Conservation (phyloP, 2,797 vertebrate genomes). For the Alexandromys oeconomus region DNA sequence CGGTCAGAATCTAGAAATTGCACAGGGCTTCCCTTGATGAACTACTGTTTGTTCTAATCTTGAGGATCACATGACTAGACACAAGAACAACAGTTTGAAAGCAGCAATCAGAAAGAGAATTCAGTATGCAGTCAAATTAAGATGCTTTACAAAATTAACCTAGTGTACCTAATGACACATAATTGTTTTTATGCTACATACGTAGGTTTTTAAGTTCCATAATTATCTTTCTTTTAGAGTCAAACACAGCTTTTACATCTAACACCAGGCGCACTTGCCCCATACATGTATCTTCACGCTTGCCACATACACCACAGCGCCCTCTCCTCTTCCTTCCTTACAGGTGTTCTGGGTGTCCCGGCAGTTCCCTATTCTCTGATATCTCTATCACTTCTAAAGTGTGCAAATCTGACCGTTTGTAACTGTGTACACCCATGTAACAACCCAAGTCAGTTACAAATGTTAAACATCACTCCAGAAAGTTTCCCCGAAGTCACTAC, state of each 20-base stretch:
- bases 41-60: slow-evolving; percentile 20
- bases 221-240: slow-evolving; percentile 40
- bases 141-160: slow-evolving; percentile 46
- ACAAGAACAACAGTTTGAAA: slow-evolving; percentile 6
- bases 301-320: neutral
- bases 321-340: slow-evolving; percentile 24
- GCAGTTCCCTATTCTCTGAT: neutral
- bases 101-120: slow-evolving; percentile 47
- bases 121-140: slow-evolving; percentile 63
- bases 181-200: slow-evolving; percentile 27
- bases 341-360: slow-evolving; percentile 18
- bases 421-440: neutral
- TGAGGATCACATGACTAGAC: slow-evolving; percentile 28
- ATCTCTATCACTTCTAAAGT: neutral
- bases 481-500: neutral
- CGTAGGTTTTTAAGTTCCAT: neutral
- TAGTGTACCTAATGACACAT: neutral
- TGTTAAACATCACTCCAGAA: slow-evolving; percentile 17
- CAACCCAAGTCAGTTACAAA: neutral
- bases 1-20: slow-evolving; percentile 42
- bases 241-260: slow-evolving; percentile 47
- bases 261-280: neutral
- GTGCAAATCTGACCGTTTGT: neutral
- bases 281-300: neutral
- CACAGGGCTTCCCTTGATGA: neutral